Conservation (phyloP, 2,113 vertebrate species). For the Caretta caretta region DNA sequence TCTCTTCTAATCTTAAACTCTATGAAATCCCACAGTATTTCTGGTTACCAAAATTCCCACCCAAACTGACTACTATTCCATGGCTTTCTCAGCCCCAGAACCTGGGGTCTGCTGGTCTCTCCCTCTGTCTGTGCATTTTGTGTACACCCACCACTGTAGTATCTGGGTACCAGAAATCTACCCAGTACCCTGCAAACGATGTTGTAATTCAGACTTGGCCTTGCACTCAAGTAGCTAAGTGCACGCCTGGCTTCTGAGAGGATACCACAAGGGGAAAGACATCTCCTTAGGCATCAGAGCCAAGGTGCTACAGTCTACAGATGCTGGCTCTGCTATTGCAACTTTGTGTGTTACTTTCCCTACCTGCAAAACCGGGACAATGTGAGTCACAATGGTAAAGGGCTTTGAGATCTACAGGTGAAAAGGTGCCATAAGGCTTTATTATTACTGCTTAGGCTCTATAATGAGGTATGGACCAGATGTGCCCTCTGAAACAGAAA, state of each 20-base stretch:
- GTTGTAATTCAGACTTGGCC: fast-evolving
- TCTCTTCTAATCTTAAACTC: not conserved
- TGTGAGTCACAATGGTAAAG: fast-evolving
- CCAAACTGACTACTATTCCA: fast-evolving
- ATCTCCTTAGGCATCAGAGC: not conserved
- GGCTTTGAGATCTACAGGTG: fast-evolving
- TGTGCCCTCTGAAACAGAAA: not conserved
- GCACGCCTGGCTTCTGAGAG: not conserved
- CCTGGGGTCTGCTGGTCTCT: fast-evolving
- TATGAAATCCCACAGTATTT: not conserved
- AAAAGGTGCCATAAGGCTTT: not conserved
- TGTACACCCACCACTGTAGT: not conserved
- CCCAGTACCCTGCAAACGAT: fast-evolving
- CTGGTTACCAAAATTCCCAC: not conserved
- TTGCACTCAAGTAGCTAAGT: not conserved
- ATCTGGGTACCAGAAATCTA: not conserved
- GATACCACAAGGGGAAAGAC: not conserved
- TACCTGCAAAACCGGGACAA: fast-evolving
- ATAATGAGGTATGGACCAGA: not conserved
- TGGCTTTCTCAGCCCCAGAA: not conserved
- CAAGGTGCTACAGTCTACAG: fast-evolving
- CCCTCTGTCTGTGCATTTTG: not conserved
- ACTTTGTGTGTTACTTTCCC: not conserved
- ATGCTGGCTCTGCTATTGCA: not conserved
- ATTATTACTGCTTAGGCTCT: not conserved